Percentiles rank a stretch among this genome's conserved stretches.
phyloP scores from a whole-genome alignment of 2,888 invertebrate genomes.

The Anticlea derivata region DNA sequence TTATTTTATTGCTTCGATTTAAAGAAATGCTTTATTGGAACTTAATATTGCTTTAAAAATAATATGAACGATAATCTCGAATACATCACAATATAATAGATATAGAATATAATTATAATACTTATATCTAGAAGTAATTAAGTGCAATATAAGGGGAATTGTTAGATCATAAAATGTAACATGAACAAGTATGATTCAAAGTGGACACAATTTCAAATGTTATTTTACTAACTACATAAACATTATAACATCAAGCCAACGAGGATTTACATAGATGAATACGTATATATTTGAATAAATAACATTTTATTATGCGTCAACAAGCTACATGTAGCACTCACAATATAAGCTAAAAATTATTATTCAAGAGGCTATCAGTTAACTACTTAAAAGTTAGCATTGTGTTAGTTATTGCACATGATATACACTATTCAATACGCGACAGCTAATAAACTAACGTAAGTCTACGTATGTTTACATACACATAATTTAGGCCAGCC shows the following conservation, averaged over 20 bases:
- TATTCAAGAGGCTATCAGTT: slow-evolving; percentile 53
- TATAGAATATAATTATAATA: slow-evolving; percentile 50
- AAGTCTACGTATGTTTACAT: slow-evolving; percentile 40
- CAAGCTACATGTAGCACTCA: slow-evolving; percentile 62
- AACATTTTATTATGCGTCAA: slow-evolving; percentile 78
- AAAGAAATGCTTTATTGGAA: slow-evolving; percentile 59
- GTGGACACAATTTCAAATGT: slow-evolving; percentile 38
- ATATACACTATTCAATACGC: slow-evolving; percentile 52
- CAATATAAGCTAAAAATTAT: slow-evolving; percentile 56
- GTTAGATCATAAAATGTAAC: slow-evolving; percentile 40
- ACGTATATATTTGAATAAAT: slow-evolving; percentile 48
- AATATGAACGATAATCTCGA: slow-evolving; percentile 65
- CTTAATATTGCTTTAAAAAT: slow-evolving; percentile 65
- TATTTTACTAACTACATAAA: slow-evolving; percentile 44
- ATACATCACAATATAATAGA: slow-evolving; percentile 63
- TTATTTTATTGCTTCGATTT: slow-evolving; percentile 65
- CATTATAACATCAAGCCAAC: slow-evolving; percentile 66
- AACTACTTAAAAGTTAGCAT: slow-evolving; percentile 65
- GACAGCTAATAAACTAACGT: slow-evolving; percentile 50
- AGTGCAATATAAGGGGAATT: slow-evolving; percentile 56
- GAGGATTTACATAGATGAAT: slow-evolving; percentile 59
- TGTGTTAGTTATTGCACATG: slow-evolving; percentile 70
- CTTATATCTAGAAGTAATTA: slow-evolving; percentile 66
- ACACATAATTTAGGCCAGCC: slow-evolving; percentile 44
- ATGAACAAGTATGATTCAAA: slow-evolving; percentile 40